Evolutionary conservation across 2,888 invertebrate species (phyloP), one percentile per base, ranked within the genome.

Genomic region (Andrena camellia): DNA sequence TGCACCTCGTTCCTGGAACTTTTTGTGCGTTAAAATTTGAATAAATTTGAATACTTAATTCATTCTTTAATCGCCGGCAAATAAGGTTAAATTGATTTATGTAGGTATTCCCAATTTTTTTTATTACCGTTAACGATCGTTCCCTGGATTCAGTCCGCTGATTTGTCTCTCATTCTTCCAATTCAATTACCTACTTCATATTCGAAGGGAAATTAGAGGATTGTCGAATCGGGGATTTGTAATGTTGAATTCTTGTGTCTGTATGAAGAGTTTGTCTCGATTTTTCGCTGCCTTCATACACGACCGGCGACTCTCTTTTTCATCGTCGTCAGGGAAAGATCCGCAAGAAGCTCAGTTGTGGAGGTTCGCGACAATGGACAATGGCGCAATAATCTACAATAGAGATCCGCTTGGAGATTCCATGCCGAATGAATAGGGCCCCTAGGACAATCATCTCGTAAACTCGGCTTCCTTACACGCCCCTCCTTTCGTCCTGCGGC

Each of bases 371-470:
- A 92, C 91, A 90, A 90, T 90, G 90, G 90, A 91, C 91, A 91
- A 91, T 91, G 89, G 91, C 83, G 89, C 90, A 90, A 91, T 92
- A 91, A 92, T 91, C 90, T 91, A 91, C 92, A 92, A 92, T 91
- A 92, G 90, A 92, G 90, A 92, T 91, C 89, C 90, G 90, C 89
- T 82, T 86, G 90, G 89, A 90, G 90, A 91, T 92, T 90, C 86
- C 90, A 83, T 86, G 85, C 80, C 85, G 89, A 89, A 92, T 92
- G 91, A 91, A 91, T 91, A 90, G 92, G 88, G 81, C 84, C 86
- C 70, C 86, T 88, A 88, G 91, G 90, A 92, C 91, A 92, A 92
- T 92, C 90, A 90, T 92, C 91, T 90, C 91, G 90, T 92, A 92
- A 92, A 92, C 88, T 91, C 85, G 88, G 78, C 75, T 85, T 86